A percentile compares a stretch with the other conserved stretches of the same genome.
These are phyloP conservation scores for Muricea muricata DNA, from an alignment of 92 coral and sea anemone species.

Conservation along the genomic window DNA sequence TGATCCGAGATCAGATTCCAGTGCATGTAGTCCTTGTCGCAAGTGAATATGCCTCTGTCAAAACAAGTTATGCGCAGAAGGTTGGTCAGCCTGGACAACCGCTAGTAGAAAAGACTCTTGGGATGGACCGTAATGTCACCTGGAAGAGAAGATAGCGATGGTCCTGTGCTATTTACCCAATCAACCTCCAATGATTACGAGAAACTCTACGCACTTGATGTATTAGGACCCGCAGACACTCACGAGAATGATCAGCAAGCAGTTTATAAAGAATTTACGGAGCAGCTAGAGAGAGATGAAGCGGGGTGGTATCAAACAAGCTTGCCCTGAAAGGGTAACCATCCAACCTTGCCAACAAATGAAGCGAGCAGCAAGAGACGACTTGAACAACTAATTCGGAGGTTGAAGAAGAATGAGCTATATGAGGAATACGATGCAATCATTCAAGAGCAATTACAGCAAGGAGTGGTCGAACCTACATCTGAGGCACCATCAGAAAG, in stretches of 20 bases:
- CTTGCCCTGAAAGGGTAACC: constrained; percentile 42
- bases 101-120: constrained; percentile 11
- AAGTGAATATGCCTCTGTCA: constrained; percentile 21
- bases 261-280: too few relatives aligned
- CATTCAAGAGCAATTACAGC: too few relatives aligned
- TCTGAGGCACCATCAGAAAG: too few relatives aligned
- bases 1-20: background rate
- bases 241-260: too few relatives aligned
- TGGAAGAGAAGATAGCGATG: background rate
- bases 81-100: constrained; percentile 23
- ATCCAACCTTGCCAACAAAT: constrained; percentile 6
- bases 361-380: background rate
- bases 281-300: constrained; percentile 13
- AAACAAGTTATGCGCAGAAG: background rate
- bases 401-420: constrained; percentile 4
- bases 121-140: constrained; percentile 40
- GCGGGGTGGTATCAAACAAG: constrained; percentile 42
- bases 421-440: too few relatives aligned
- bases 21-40: constrained; percentile 37
- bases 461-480: too few relatives aligned
- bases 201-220: constrained; percentile 3
- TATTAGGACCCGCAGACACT: constrained; percentile 22
- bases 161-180: constrained; percentile 26
- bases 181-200: constrained; percentile 18
- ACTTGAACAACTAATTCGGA: constrained; percentile 5